Evolutionary conservation across 2,888 invertebrate genomes (phyloP), one percentile per base, ranked within the genome.

Genomic region (Lasioglossum malachurum): DNA sequence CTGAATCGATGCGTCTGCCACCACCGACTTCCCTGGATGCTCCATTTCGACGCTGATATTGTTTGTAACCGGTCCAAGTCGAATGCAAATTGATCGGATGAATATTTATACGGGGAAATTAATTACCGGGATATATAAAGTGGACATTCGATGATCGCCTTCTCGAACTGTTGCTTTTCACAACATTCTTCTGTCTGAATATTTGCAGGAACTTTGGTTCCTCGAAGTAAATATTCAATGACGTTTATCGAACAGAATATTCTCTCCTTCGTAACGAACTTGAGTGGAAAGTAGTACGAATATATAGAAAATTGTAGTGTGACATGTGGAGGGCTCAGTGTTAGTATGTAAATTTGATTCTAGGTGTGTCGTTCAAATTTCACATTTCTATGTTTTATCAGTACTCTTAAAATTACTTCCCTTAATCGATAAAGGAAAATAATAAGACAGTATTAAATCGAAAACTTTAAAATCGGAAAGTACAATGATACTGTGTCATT

Each of bases 1-100:
- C 64, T 35, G 86, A 75, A 80, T 80, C 80, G 80, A 80, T 85
- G 57, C 38, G 44, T 64, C n/a, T 12, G 44, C 44, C 41, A 41
- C n/a, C 44, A 14, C 41, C 41, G n/a, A 71, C 41, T 41, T n/a
- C 14, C 0, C 41, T 14, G 14, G 71, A n/a, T 71, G 71, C 71
- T 71, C 5, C 38, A 14, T 41, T 41, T 23, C 14, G 69, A 57
- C 67, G 16, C 8, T 67, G 67, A 69, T 69, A 38, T 69, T n/a
- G 14, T n/a, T 71, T n/a, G 71, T 5, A 41, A 41, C 14, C 38
- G 38, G 4, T 41, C 14, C 71, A 38, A 71, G 38, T 38, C 23
- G 10, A 23, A 23, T 23, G 35, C 23, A 67, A 57, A 57, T 57
- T 23, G n/a, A 0, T 23, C 23, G 1, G 0, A 23, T 23, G 38